Evolutionary conservation across 2,797 vertebrate species (phyloP), one percentile per base, ranked within the genome.

Genomic region (Phalanger gymnotis): DNA sequence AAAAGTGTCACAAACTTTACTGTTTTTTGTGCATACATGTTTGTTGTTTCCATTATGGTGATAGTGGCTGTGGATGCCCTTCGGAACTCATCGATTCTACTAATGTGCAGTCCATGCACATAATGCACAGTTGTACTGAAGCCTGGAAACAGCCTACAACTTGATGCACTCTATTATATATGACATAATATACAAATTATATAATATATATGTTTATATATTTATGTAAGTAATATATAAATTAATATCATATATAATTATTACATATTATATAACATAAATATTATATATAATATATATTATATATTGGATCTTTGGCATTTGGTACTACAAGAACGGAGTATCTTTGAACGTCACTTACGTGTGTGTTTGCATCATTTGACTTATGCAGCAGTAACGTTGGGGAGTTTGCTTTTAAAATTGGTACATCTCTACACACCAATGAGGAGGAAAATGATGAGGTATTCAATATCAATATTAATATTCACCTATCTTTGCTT

Each of bases 261-360:
- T n/a, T n/a, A n/a, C n/a, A n/a, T n/a, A n/a, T n/a, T n/a, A n/a
- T n/a, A n/a, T n/a, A n/a, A n/a, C n/a, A n/a, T n/a, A n/a, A n/a
- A n/a, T n/a, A n/a, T n/a, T n/a, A n/a, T n/a, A n/a, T n/a, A n/a
- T n/a, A n/a, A n/a, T n/a, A n/a, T n/a, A n/a, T n/a, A n/a, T n/a
- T n/a, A n/a, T n/a, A n/a, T n/a, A n/a, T 99, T 28, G 99, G 99
- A 61, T 98, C 99, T 90, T 98, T 99, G 97, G 99, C 99, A 14
- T 98, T 99, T 98, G 99, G 99, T 98, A 99, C 99, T 12, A 99
- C 99, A 99, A 99, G 99, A 97, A 99, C 99, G 99, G 99, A 99
- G 96, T 99, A 99, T 93, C 99, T 99, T 27, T 99, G 99, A 99
- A 99, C 99, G 0, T 99, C 99, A 34, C 99, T 99, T 96, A 99